These are phyloP conservation scores for Podargus strigoides DNA, from an alignment of 2,797 vertebrate genomes.

Conservation along the genomic window DNA sequence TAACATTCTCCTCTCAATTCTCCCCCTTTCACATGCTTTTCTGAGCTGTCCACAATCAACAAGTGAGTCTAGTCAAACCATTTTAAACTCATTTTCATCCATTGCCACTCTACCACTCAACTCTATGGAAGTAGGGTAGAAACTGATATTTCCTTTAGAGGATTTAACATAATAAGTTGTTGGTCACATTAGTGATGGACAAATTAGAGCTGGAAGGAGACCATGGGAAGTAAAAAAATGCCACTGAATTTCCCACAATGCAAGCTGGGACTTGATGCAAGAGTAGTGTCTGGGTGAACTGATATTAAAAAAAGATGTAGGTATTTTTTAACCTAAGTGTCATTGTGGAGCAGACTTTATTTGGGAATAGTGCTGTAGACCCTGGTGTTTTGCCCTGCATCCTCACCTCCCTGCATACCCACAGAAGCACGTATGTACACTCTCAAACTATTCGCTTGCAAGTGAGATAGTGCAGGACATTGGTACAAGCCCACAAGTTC, in stretches of 20 bases:
- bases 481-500: constrained; percentile 11
- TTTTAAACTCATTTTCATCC: not conserved
- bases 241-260: not conserved
- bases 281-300: not conserved
- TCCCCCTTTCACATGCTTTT: not conserved
- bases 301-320: not conserved
- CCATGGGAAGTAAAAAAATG: not conserved
- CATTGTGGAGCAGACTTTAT: not conserved
- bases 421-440: not conserved
- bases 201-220: not conserved
- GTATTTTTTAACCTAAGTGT: not conserved
- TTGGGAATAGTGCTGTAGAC: not conserved
- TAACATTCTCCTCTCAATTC: not conserved
- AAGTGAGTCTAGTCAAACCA: not conserved
- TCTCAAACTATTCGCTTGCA: not conserved
- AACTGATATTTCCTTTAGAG: not conserved
- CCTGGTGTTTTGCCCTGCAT: not conserved
- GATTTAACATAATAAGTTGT: rapidly evolving
- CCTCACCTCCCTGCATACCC: not conserved
- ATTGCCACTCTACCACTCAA: not conserved
- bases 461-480: not conserved
- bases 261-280: not conserved
- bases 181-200: not conserved
- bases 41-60: not conserved
- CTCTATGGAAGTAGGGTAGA: not conserved